Conservation (phyloP, 2,888 invertebrate genomes). For the Lamellibrachia satsuma region DNA sequence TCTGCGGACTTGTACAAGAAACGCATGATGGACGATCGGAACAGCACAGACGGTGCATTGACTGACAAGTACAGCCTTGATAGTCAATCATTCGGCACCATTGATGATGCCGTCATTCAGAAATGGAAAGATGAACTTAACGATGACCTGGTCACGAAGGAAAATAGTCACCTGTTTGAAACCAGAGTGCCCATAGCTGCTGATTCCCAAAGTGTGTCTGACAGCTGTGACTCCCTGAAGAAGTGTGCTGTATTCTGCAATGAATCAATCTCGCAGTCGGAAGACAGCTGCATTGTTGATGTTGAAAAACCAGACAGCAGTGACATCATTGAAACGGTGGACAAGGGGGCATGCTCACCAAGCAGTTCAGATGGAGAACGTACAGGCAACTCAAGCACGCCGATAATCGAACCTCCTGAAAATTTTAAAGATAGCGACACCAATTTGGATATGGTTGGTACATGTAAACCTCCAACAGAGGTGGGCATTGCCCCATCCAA, state of each 20-base stretch:
- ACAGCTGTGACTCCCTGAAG: background rate
- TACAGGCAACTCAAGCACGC: background rate
- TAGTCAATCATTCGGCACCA: background rate
- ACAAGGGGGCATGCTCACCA: background rate
- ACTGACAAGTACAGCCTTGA: background rate
- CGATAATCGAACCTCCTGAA: background rate
- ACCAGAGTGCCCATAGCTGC: background rate
- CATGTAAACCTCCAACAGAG: background rate
- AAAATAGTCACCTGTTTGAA: background rate
- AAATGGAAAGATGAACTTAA: constrained; percentile 8
- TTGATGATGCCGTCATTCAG: background rate
- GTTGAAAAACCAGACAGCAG: background rate
- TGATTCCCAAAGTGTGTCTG: background rate
- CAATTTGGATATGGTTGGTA: background rate
- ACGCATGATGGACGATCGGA: background rate
- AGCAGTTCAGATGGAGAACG: background rate
- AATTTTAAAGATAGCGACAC: background rate
- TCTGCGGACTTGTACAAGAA: background rate
- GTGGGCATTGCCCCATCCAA: background rate
- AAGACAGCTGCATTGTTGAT: background rate
- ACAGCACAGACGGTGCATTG: background rate
- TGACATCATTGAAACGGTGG: background rate
- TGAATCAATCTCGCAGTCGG: background rate
- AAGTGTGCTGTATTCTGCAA: background rate
- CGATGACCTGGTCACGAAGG: background rate